phyloP scores from a whole-genome alignment of 2,797 vertebrate genomes.

The Coranthus polyacanthus region DNA sequence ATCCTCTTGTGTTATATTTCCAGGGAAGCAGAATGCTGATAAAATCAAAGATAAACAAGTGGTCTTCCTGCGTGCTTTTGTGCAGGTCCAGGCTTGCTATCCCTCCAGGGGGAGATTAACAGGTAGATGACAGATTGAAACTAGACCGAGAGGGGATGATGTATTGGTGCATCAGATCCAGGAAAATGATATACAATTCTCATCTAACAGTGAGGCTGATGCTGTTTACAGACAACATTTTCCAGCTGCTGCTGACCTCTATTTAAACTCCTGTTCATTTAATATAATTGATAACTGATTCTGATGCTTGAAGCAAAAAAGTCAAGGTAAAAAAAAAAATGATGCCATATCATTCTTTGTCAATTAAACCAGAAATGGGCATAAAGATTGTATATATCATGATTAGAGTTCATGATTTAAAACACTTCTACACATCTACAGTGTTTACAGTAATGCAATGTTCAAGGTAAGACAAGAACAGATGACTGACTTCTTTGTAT shows the following conservation, averaged over 20 bases:
- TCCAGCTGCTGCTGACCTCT: constrained; percentile 24
- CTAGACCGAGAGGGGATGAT: constrained; percentile 59
- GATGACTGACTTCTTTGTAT: background rate
- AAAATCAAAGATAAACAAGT: constrained; percentile 62
- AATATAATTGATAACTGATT: too few relatives aligned
- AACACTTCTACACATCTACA: constrained; percentile 30
- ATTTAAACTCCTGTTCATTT: constrained; percentile 17
- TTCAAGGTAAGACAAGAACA: constrained; percentile 7
- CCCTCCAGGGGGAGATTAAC: constrained; percentile 65
- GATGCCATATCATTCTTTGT: constrained; percentile 12
- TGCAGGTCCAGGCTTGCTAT: constrained; percentile 25
- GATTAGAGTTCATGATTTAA: constrained; percentile 21
- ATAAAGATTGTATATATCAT: constrained; percentile 15
- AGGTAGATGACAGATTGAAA: constrained; percentile 67
- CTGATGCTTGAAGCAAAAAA: constrained; percentile 6
- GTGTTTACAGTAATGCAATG: constrained; percentile 8
- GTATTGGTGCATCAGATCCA: constrained; percentile 55
- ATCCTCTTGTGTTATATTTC: constrained; percentile 40
- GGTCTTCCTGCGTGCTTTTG: constrained; percentile 40
- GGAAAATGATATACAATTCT: constrained; percentile 48
- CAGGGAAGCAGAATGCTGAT: constrained; percentile 60
- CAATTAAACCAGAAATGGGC: constrained; percentile 30
- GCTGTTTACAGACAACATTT: constrained; percentile 26
- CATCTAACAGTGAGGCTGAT: constrained; percentile 35
- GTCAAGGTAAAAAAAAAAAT: constrained; percentile 28